These are phyloP conservation scores for Coregonus suidteri DNA, from an alignment of 2,797 vertebrate genomes.

Conservation along the genomic window DNA sequence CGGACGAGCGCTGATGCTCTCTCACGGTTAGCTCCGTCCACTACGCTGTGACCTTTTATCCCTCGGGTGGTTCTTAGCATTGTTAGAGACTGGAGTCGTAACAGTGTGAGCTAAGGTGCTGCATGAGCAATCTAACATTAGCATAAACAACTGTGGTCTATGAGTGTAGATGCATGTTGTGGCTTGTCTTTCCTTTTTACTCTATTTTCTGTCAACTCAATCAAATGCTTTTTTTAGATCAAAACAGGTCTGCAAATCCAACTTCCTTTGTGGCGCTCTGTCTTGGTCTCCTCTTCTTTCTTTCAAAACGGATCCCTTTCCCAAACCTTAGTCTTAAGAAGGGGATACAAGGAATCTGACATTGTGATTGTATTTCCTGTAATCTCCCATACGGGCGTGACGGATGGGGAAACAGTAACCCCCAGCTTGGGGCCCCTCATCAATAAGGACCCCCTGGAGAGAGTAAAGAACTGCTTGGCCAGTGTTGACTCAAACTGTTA, in stretches of 20 bases:
- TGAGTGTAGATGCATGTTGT: conserved; percentile 30
- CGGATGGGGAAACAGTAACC: conserved; percentile 58
- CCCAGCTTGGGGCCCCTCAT: conserved; percentile 54
- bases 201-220: too few species aligned
- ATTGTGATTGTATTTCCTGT: conserved; percentile 25
- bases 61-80: conserved; percentile 36
- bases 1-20: conserved; percentile 62
- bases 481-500: conserved; percentile 43
- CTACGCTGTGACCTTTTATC: conserved; percentile 37
- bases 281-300: neutral
- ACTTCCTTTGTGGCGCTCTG: neutral
- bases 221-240: too few species aligned
- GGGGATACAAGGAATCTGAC: neutral
- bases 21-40: conserved; percentile 34
- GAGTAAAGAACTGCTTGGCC: conserved; percentile 53
- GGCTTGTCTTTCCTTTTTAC: neutral
- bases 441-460: conserved; percentile 57
- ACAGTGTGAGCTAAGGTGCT: conserved; percentile 18
- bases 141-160: conserved; percentile 41
- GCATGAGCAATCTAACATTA: conserved; percentile 25
- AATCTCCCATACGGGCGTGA: conserved; percentile 38
- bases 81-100: conserved; percentile 44
- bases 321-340: neutral
- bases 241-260: neutral
- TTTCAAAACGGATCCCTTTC: neutral